These are phyloP conservation scores for Ammodytes marinus DNA, from an alignment of 2,113 vertebrate genomes.

Conservation along the genomic window DNA sequence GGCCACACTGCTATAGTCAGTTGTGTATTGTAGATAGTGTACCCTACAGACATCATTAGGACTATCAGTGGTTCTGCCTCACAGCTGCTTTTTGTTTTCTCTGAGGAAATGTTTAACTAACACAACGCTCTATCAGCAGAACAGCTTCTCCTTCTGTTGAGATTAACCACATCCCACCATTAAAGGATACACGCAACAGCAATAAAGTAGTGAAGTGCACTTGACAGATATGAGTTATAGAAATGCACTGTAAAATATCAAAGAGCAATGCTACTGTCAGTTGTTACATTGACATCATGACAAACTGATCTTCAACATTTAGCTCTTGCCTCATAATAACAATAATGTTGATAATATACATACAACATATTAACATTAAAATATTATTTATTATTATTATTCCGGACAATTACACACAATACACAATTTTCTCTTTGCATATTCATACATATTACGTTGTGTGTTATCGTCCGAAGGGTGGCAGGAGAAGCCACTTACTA, in stretches of 20 bases:
- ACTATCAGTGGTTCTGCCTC: neutral
- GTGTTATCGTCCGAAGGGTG: too few species aligned
- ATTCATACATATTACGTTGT: too few species aligned
- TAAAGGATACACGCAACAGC: neutral
- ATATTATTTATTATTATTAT: too few species aligned
- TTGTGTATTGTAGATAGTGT: neutral
- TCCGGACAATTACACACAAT: too few species aligned
- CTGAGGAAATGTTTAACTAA: conserved; percentile 24
- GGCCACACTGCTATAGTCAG: neutral
- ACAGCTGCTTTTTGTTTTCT: neutral
- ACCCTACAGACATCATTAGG: neutral
- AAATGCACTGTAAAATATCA: too few species aligned
- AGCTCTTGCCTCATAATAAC: neutral
- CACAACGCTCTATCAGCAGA: neutral
- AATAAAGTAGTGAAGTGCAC: neutral
- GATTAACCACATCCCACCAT: neutral
- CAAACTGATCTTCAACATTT: neutral
- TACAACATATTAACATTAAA: too few species aligned
- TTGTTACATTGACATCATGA: too few species aligned
- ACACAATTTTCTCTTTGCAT: too few species aligned
- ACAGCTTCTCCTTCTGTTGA: neutral
- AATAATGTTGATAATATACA: too few species aligned
- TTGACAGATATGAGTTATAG: neutral
- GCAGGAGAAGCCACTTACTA: too few species aligned
- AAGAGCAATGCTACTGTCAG: too few species aligned